Percentiles rank a stretch among this genome's conserved stretches.
Evolutionary conservation across 2,113 vertebrate genomes (phyloP).

Genomic region (Zosterops borbonicus): DNA sequence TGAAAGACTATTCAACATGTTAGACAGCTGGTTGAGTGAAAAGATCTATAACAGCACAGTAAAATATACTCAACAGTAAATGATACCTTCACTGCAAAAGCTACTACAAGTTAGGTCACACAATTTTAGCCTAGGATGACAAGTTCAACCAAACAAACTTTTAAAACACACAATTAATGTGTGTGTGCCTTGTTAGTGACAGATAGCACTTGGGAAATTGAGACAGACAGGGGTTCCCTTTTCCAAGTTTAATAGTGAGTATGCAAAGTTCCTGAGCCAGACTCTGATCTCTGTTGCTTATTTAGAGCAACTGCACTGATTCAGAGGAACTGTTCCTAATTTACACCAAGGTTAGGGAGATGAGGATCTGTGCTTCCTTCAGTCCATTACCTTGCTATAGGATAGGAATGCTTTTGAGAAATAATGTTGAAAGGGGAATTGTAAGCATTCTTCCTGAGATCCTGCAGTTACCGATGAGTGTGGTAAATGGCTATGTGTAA

Average conservation of each 20-base stretch:
- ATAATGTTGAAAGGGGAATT: not conserved
- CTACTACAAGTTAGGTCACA: conserved; percentile 66
- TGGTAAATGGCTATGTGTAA: not conserved
- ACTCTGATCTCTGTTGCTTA: not conserved
- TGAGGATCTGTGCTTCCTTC: conserved; percentile 1
- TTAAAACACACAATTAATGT: conserved; percentile 64
- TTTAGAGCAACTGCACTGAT: not conserved
- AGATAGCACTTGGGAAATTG: conserved; percentile 61
- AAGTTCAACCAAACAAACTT: conserved; percentile 59
- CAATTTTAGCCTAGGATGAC: conserved; percentile 61
- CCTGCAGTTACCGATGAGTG: not conserved
- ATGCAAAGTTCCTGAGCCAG: conserved; percentile 35
- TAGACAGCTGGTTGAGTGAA: conserved; percentile 84
- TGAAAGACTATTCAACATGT: conserved; percentile 80
- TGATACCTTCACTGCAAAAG: conserved; percentile 68
- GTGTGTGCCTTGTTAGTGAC: conserved; percentile 44
- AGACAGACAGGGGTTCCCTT: conserved; percentile 59
- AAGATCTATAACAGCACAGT: conserved; percentile 75
- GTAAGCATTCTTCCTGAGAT: not conserved
- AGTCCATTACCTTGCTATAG: not conserved
- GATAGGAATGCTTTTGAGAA: not conserved
- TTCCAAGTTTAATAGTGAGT: conserved; percentile 56
- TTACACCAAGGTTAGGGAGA: not conserved
- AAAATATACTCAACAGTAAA: conserved; percentile 79
- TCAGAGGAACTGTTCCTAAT: not conserved